phyloP scores from a whole-genome alignment of 2,797 vertebrate genomes.

The Pogoniulus pusillus region DNA sequence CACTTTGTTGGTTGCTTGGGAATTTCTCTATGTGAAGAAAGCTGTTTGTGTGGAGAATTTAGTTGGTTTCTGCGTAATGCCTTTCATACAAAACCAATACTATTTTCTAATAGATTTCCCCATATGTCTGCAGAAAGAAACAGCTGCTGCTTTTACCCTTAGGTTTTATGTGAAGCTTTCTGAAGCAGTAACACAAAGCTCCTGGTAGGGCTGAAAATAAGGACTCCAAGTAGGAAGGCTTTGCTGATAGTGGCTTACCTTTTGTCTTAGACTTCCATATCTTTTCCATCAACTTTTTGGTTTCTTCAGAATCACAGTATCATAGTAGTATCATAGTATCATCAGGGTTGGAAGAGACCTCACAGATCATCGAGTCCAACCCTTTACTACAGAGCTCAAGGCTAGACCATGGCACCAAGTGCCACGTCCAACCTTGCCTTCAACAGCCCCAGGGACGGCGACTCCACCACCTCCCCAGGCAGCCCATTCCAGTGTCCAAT shows the following conservation, averaged over 20 bases:
- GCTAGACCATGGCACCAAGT: no score
- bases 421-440: no score
- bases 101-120: not conserved
- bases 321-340: no score
- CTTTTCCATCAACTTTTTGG: not conserved
- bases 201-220: not conserved
- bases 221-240: conserved; percentile 14
- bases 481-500: no score
- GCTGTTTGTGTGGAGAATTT: not conserved
- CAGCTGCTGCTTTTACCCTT: not conserved
- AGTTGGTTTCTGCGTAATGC: not conserved
- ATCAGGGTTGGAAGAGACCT: no score
- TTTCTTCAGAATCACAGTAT: conserved; percentile 27
- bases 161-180: not conserved
- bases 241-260: conserved; percentile 1
- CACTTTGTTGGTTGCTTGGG: not conserved
- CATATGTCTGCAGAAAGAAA: not conserved
- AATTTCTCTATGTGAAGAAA: not conserved
- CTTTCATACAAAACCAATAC: not conserved
- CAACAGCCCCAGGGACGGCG: no score
- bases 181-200: not conserved
- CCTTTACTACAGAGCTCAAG: no score
- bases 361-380: no score
- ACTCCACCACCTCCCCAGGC: no score
- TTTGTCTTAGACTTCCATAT: not conserved